Conservation (phyloP, 92 coral and sea anemone species). For the Porites rus region DNA sequence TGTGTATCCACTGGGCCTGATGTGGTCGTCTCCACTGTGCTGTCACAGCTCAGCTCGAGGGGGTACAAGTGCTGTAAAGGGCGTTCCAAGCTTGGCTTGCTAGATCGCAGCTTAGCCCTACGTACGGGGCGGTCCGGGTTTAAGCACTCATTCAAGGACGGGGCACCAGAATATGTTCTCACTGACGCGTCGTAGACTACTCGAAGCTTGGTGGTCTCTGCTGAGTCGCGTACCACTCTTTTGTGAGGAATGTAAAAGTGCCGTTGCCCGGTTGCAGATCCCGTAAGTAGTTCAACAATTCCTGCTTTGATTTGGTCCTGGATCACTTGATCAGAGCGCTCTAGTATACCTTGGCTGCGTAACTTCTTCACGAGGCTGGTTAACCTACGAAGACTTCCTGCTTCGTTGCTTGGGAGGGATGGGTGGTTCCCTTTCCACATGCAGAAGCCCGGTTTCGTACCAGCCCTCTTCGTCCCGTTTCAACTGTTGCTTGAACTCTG, state of each 20-base stretch:
- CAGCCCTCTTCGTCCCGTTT: conserved; percentile 8
- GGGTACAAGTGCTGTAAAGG: neutral
- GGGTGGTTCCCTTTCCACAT: conserved; percentile 28
- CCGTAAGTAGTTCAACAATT: conserved; percentile 2
- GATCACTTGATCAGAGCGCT: conserved; percentile 12
- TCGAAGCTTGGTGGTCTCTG: conserved; percentile 35
- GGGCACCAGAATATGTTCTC: neutral
- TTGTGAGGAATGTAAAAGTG: conserved; percentile 51
- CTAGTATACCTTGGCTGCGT: conserved; percentile 4
- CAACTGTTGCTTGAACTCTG: conserved; percentile 27
- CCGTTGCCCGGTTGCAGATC: too few species aligned
- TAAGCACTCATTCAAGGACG: conserved; percentile 18
- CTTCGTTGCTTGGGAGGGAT: conserved; percentile 22
- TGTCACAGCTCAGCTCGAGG: conserved; percentile 47
- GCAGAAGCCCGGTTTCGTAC: conserved; percentile 7
- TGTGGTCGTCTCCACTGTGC: neutral
- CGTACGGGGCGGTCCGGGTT: conserved; percentile 32
- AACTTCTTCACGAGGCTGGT: conserved; percentile 11
- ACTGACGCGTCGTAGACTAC: conserved; percentile 43
- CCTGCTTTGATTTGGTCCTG: conserved; percentile 44
- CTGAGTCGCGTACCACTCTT: conserved; percentile 21
- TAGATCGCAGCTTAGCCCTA: conserved; percentile 32
- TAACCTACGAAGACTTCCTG: conserved; percentile 16
- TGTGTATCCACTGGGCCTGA: conserved; percentile 4
- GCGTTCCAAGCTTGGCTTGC: conserved; percentile 35